Conservation (phyloP, 2,797 vertebrate species). For the Nannoperca australis region DNA sequence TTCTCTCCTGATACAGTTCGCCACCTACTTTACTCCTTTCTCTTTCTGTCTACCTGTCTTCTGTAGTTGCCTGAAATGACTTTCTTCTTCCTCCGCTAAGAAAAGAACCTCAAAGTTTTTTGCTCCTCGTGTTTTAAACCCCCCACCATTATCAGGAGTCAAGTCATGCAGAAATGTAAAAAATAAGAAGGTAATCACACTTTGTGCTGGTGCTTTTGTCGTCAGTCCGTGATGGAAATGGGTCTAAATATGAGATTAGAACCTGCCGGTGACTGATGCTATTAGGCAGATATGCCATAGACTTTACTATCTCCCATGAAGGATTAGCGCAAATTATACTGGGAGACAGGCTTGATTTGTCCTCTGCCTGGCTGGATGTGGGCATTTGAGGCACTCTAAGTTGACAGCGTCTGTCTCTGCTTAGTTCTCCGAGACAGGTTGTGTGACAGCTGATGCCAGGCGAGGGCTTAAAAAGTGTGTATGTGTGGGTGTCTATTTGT, state of each 20-base stretch:
- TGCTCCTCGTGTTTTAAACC: conserved; percentile 58
- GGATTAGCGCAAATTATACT: conserved; percentile 87
- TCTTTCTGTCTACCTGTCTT: conserved; percentile 68
- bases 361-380: conserved; percentile 82
- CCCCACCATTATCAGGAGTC: conserved; percentile 78
- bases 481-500: conserved; percentile 77
- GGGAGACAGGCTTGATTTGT: conserved; percentile 85
- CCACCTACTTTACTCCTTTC: conserved; percentile 56
- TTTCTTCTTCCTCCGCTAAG: conserved; percentile 64
- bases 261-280: conserved; percentile 86
- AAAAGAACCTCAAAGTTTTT: conserved; percentile 72
- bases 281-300: conserved; percentile 87
- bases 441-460: conserved; percentile 85
- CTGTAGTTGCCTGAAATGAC: conserved; percentile 68
- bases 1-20: conserved; percentile 61
- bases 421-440: conserved; percentile 84
- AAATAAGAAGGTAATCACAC: conserved; percentile 83
- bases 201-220: conserved; percentile 83
- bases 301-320: conserved; percentile 86
- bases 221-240: conserved; percentile 82
- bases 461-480: conserved; percentile 84
- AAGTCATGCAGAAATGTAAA: conserved; percentile 84
- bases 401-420: conserved; percentile 86
- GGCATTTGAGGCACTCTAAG: conserved; percentile 86
- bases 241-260: conserved; percentile 88